A percentile compares a stretch with the other conserved stretches of the same genome.
phyloP scores from a whole-genome alignment of 2,888 invertebrate species.

The Dryocosmus kuriphilus region DNA sequence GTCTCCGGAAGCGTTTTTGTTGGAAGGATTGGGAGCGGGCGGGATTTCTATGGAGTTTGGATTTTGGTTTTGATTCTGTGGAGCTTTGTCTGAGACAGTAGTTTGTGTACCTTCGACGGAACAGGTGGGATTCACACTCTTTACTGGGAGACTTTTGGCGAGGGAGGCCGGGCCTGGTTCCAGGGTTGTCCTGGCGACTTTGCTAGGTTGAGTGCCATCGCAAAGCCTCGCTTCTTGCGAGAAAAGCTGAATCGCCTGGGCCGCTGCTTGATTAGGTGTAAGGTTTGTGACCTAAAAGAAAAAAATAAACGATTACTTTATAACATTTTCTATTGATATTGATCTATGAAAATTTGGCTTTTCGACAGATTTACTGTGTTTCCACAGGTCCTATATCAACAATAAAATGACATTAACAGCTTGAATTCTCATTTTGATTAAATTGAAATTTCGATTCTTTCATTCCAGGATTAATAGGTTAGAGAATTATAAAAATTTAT shows the following conservation, averaged over 20 bases:
- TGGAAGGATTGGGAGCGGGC: not conserved
- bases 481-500: no score
- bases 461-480: no score
- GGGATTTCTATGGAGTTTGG: not conserved
- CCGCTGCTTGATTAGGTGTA: conserved; percentile 93
- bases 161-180: conserved; percentile 74
- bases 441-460: no score
- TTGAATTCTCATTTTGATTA: no score
- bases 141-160: conserved; percentile 74
- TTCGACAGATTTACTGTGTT: no score
- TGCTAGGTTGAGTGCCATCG: conserved; percentile 84
- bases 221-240: conserved; percentile 91
- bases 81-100: not conserved
- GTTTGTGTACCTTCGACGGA: conserved; percentile 73
- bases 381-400: no score
- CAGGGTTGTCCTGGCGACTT: conserved; percentile 84
- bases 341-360: no score
- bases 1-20: conserved; percentile 25
- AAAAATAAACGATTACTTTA: not conserved
- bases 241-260: conserved; percentile 91
- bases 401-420: no score
- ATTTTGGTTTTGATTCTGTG: conserved; percentile 3
- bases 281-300: conserved; percentile 82
- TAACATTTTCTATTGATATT: no score
- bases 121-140: conserved; percentile 75